Evolutionary conservation across 2,888 invertebrate species (phyloP).

Genomic region (Plagodis dolabraria): DNA sequence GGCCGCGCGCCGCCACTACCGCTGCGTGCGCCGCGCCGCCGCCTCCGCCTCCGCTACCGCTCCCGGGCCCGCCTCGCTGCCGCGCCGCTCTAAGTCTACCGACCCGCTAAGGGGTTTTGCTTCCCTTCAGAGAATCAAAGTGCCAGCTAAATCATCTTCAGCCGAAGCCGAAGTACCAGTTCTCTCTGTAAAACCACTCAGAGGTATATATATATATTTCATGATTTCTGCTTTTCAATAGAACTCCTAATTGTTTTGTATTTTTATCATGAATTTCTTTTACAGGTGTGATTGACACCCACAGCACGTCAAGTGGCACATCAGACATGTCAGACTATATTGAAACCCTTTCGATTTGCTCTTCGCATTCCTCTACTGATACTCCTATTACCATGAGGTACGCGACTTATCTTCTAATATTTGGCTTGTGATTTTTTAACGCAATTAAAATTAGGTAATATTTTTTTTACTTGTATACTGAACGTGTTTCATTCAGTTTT

Average conservation of each 20-base stretch:
- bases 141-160: conserved; percentile 88
- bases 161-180: conserved; percentile 91
- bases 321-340: conserved; percentile 96
- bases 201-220: conserved; percentile 58
- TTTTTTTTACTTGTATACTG: too few species aligned
- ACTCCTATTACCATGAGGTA: conserved; percentile 86
- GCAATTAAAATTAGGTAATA: too few species aligned
- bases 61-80: conserved; percentile 82
- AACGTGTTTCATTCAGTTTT: too few species aligned
- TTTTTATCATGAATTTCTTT: neutral
- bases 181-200: conserved; percentile 83
- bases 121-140: conserved; percentile 84
- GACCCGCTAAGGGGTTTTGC: conserved; percentile 85
- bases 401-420: conserved; percentile 6
- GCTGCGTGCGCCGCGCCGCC: conserved; percentile 84
- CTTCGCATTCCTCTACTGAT: conserved; percentile 92
- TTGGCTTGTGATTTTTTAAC: too few species aligned
- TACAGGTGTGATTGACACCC: conserved; percentile 84
- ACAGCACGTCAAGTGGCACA: conserved; percentile 92
- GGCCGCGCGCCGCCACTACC: conserved; percentile 80
- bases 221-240: too few species aligned
- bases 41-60: conserved; percentile 81
- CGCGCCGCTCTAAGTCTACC: conserved; percentile 88
- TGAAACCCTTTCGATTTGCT: conserved; percentile 92
- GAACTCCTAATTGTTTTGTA: too few species aligned